Evolutionary conservation across 2,888 invertebrate genomes (phyloP).

Genomic region (Tortrix viridana): DNA sequence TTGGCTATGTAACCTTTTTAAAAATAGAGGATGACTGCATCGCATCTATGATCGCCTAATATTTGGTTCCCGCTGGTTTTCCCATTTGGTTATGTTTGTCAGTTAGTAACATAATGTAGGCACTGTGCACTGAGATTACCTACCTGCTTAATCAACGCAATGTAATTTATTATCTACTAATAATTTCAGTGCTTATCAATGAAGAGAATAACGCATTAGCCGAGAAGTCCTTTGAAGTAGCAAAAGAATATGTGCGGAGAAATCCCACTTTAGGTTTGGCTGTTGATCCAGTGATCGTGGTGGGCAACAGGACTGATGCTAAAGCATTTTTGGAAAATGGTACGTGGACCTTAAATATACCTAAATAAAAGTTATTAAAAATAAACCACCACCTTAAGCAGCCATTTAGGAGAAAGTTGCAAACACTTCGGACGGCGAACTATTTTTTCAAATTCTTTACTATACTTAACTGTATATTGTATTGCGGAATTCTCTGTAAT

Average conservation of each 20-base stretch:
- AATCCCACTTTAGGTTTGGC: slow-evolving; percentile 87
- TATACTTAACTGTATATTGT: not conserved
- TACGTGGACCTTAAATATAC: slow-evolving; percentile 63
- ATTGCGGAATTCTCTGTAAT: not conserved
- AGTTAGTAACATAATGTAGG: no score
- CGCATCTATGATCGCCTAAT: no score
- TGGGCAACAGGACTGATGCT: slow-evolving; percentile 89
- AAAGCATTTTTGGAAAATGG: slow-evolving; percentile 88
- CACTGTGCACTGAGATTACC: no score
- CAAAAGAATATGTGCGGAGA: slow-evolving; percentile 87
- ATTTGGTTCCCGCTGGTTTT: no score
- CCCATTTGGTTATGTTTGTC: no score
- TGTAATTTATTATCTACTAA: not conserved
- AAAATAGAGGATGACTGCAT: no score
- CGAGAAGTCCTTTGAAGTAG: slow-evolving; percentile 88
- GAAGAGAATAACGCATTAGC: slow-evolving; percentile 90
- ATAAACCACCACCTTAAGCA: no score
- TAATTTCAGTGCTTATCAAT: slow-evolving; percentile 87
- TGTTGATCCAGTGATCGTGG: slow-evolving; percentile 85
- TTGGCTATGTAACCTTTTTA: slow-evolving; percentile 4
- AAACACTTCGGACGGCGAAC: no score
- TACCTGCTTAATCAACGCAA: not conserved
- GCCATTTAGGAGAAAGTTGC: no score
- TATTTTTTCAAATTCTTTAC: no score
- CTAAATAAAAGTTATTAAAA: not conserved